Evolutionary conservation across 2,888 invertebrate species (phyloP), one percentile per base, ranked within the genome.

Genomic region (Neoascia interrupta): DNA sequence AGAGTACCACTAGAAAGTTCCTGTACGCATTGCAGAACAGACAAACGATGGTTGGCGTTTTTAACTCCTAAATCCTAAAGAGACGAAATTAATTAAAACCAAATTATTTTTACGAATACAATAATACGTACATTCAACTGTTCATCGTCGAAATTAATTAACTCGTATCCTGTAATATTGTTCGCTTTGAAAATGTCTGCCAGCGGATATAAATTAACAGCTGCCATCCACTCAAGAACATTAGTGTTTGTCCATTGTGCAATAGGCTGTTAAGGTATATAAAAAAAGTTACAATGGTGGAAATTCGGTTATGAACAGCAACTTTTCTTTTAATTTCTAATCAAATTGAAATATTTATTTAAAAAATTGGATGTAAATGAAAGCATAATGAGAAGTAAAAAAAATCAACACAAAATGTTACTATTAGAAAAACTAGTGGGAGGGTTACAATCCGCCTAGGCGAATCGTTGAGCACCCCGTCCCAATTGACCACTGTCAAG

Each of bases 211-310:
- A 94, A 89, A 87, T 94, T 94, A 69, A 93, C 87, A 51, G 92
- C 92, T 60, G 93, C 92, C 93, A 94, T 92, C 93, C 94, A 94
- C 88, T 94, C 93, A 69, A 93, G 91, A 39, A 94, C 93, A 86
- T 94, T 92, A 56, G 90, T 87, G 58, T 92, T 91, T 34, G 92
- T 91, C 94, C 94, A 94, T 85, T 93, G 92, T 81, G 90, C 89
- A 82, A 94, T 90, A 63, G 92, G 91, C 94, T 94, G 13, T 16
- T 21, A 10, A 31, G 3, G 8, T 26, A 26, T 26, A 2, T 16
- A 36, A 16, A 18, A 26, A 18, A 23, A 3, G 1, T 26, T 15
- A 26, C n/a, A 5, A 26, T n/a, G n/a, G n/a, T n/a, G n/a, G n/a
- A n/a, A n/a, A n/a, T n/a, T n/a, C n/a, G n/a, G n/a, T n/a, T n/a